phyloP scores from a whole-genome alignment of 2,888 invertebrate species.

The Athalia cordata region DNA sequence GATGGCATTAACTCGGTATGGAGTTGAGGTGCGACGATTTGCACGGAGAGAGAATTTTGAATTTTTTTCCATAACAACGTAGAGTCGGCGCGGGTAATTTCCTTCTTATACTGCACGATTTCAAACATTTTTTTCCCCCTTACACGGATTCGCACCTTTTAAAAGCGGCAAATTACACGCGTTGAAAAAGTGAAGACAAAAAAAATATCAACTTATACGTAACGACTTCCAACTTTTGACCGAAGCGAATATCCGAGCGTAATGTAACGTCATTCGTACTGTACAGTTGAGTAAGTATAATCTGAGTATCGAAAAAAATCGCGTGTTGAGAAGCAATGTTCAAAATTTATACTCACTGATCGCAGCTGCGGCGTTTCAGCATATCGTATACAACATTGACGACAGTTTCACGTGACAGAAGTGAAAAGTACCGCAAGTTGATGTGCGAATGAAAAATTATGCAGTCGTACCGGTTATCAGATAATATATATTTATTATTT shows the following conservation, averaged over 20 bases:
- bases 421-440: background rate
- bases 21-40: background rate
- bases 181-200: too few relatives aligned
- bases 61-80: too few relatives aligned
- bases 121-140: background rate
- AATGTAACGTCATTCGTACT: too few relatives aligned
- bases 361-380: constrained; percentile 3
- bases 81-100: background rate
- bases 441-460: constrained; percentile 29
- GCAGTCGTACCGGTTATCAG: background rate
- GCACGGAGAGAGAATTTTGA: too few relatives aligned
- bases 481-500: constrained; percentile 2
- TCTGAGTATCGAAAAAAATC: background rate
- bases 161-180: too few relatives aligned
- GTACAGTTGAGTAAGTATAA: too few relatives aligned
- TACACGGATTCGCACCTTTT: too few relatives aligned
- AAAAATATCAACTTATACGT: too few relatives aligned
- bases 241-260: too few relatives aligned
- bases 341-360: constrained; percentile 28
- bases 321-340: constrained; percentile 29
- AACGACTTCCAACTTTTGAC: too few relatives aligned
- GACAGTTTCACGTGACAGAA: constrained; percentile 44
- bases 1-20: constrained; percentile 27
- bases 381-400: constrained; percentile 26
- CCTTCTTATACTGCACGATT: background rate